A percentile compares a stretch with the other conserved stretches of the same genome.
Conservation (phyloP, 2,797 vertebrate genomes). For the Nyctibius grandis region DNA sequence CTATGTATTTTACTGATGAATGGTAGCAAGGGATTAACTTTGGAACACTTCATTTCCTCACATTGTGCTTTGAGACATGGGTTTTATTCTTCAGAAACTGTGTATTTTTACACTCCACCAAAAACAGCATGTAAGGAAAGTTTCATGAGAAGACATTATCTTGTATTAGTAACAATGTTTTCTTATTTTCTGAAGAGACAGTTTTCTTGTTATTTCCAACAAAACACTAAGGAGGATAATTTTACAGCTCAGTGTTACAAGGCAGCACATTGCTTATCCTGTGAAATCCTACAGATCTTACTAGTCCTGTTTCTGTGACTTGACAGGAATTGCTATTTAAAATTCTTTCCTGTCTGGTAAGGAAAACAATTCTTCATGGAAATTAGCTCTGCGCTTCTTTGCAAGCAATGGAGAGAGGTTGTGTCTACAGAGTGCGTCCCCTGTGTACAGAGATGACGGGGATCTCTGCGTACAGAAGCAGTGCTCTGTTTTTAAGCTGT, state of each 20-base stretch:
- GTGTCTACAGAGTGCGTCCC: neutral
- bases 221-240: neutral
- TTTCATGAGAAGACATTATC: neutral
- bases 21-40: slow-evolving; percentile 72
- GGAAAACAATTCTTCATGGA: slow-evolving; percentile 50
- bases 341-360: slow-evolving; percentile 46
- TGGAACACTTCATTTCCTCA: slow-evolving; percentile 69
- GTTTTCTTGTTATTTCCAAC: neutral
- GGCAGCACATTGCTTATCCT: neutral
- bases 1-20: slow-evolving; percentile 56
- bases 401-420: neutral
- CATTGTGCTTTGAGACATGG: slow-evolving; percentile 66
- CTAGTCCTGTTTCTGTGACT: slow-evolving; percentile 19
- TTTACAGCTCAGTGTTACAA: neutral
- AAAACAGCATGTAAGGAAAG: neutral
- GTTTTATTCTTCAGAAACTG: slow-evolving; percentile 32
- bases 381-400: neutral
- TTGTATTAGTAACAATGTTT: neutral
- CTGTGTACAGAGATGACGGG: neutral
- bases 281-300: slow-evolving; percentile 4
- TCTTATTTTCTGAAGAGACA: slow-evolving; percentile 7
- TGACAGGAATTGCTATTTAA: slow-evolving; percentile 60
- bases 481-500: neutral
- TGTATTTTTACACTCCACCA: slow-evolving; percentile 8
- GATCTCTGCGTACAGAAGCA: neutral